Base-by-base conservation (phyloP, 1,140 invertebrate genomes). In the Campoletis sonorensis region DNA sequence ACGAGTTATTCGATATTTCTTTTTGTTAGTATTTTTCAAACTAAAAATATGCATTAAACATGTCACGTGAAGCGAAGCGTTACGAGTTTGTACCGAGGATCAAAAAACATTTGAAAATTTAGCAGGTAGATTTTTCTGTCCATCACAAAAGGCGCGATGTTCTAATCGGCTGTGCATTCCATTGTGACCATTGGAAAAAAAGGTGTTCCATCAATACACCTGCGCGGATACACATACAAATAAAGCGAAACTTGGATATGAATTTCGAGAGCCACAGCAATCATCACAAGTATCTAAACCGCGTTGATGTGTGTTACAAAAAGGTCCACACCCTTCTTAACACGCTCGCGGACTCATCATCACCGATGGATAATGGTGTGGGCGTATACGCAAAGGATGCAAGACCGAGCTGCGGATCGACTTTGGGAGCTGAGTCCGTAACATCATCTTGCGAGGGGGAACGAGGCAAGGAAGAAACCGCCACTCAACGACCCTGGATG, bases 281-380 rank as follows among this genome's bases (percentile, higher is more conserved):
- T 23, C 61, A 64, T 64, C 11, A 23, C 23, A n/a, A 26, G 27
- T 26, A 10, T 45, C 40, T 45, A 26, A 7, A 26, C 27, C 26
- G 0, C 10, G 87, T 85, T 89, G 88, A 91, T 90, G 88, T 90
- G 89, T 88, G 90, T 89, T 89, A 90, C 87, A 88, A 89, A 88
- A 85, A 49, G 11, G 58, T 45, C 54, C 86, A 84, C 83, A 18
- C 30, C 30, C 67, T 70, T 33, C 67, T 33, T 18, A n/a, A 86
- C 81, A 89, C 83, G 89, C 89, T 90, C 89, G 87, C 89, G 88
- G 89, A 89, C 90, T 90, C 90, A 91, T 89, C 90, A 91, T 91
- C 90, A 87, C 88, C 86, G 85, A 37, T 51, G 88, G 89, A 90
- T 92, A 92, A 92, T 92, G 88, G 90, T 90, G 90, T 91, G 88